Conservation (phyloP, 2,113 vertebrate species). For the Myrmophylax atrothorax region DNA sequence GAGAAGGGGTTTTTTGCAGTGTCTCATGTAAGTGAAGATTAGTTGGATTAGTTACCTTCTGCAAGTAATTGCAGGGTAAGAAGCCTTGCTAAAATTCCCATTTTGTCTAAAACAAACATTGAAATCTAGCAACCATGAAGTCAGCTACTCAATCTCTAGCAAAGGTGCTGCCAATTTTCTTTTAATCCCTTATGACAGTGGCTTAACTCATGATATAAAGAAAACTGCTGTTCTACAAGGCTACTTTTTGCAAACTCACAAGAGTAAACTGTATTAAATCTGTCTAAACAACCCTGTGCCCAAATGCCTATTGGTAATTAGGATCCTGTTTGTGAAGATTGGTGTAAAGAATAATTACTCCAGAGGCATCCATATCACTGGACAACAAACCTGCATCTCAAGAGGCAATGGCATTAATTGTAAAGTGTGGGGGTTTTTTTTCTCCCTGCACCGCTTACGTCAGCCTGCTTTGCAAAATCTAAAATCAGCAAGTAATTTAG, state of each 20-base stretch:
- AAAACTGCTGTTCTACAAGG: background rate
- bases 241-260: background rate
- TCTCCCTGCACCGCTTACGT: conserved; percentile 62
- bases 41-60: background rate
- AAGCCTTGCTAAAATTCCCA: background rate
- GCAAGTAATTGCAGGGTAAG: background rate
- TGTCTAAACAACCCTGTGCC: background rate
- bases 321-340: conserved; percentile 76
- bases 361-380: conserved; percentile 74
- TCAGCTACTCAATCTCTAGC: background rate
- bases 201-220: background rate
- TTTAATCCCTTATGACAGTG: background rate
- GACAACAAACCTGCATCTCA: conserved; percentile 80
- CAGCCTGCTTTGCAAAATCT: conserved; percentile 79
- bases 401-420: conserved; percentile 81
- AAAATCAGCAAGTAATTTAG: conserved; percentile 58
- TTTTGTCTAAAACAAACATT: background rate
- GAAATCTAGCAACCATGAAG: background rate
- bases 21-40: background rate
- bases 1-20: background rate
- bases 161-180: background rate
- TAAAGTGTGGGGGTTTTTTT: conserved; percentile 48
- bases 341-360: conserved; percentile 79
- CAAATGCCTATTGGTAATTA: conserved; percentile 51
- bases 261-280: conserved; percentile 23